Evolutionary conservation across 2,888 invertebrate species (phyloP).

Genomic region (Dexiosoma caninum): DNA sequence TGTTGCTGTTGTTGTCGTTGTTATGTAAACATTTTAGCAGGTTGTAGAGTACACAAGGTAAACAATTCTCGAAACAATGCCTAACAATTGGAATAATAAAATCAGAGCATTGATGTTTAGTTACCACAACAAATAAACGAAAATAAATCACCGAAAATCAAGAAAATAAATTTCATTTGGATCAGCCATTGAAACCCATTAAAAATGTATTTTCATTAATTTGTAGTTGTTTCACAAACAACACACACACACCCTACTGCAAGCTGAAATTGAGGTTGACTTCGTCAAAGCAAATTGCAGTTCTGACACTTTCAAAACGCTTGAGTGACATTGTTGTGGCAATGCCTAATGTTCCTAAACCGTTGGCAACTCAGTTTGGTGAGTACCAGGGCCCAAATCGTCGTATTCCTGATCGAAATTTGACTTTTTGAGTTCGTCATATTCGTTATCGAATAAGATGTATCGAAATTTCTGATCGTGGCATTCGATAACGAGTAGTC

Average conservation of each 20-base stretch:
- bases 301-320: too few species aligned
- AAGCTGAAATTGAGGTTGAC: not conserved
- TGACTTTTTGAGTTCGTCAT: too few species aligned
- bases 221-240: not conserved
- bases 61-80: slow-evolving; percentile 37
- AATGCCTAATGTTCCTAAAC: too few species aligned
- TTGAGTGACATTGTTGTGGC: too few species aligned
- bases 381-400: too few species aligned
- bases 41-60: slow-evolving; percentile 46
- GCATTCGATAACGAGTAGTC: too few species aligned
- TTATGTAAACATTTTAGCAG: slow-evolving; percentile 52
- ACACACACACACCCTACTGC: not conserved
- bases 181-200: slow-evolving; percentile 10
- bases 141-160: slow-evolving; percentile 29
- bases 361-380: too few species aligned
- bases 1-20: too few species aligned
- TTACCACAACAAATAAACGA: slow-evolving; percentile 38
- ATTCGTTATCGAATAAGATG: too few species aligned
- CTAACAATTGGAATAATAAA: slow-evolving; percentile 41
- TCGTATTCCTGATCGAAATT: too few species aligned
- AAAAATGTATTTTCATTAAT: not conserved
- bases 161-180: not conserved
- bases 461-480: too few species aligned
- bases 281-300: too few species aligned
- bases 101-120: slow-evolving; percentile 57